These are phyloP conservation scores for Leptatherina wallacei DNA, from an alignment of 2,797 vertebrate species.

Conservation along the genomic window DNA sequence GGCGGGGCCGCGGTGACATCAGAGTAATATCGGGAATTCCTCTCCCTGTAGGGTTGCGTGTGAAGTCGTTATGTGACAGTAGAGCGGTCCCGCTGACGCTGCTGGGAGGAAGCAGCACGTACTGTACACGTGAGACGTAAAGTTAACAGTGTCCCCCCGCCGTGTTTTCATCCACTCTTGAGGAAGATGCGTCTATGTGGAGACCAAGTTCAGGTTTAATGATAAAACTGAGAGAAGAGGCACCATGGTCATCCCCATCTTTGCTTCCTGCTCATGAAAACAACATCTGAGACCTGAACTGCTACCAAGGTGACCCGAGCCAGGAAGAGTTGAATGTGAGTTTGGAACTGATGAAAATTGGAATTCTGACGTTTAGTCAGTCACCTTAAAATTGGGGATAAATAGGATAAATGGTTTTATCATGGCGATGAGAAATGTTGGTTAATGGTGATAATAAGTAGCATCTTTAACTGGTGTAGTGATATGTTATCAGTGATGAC, in stretches of 20 bases:
- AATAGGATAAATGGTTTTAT: not conserved
- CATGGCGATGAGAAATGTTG: not conserved
- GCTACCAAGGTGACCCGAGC: constrained; percentile 48
- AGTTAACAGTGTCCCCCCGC: constrained; percentile 14
- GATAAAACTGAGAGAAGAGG: constrained; percentile 21
- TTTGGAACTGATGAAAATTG: constrained; percentile 26
- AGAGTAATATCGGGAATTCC: constrained; percentile 73
- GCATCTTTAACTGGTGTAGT: not conserved
- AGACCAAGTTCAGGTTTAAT: constrained; percentile 9
- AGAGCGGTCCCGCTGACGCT: constrained; percentile 15
- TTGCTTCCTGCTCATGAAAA: constrained; percentile 46
- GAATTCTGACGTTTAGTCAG: not conserved
- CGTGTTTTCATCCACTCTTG: constrained; percentile 21
- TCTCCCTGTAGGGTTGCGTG: constrained; percentile 42
- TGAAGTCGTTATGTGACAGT: constrained; percentile 7
- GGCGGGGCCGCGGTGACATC: constrained; percentile 67
- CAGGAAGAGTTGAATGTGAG: constrained; percentile 64
- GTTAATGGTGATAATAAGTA: not conserved
- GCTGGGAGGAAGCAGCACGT: constrained; percentile 48
- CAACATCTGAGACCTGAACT: constrained; percentile 36
- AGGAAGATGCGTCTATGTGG: constrained; percentile 14
- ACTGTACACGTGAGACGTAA: constrained; percentile 65
- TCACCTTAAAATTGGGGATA: not conserved
- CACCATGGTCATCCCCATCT: constrained; percentile 45
- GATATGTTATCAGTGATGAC: not conserved